These are phyloP conservation scores for Megaleporinus macrocephalus DNA, from an alignment of 2,113 vertebrate genomes.

Conservation along the genomic window DNA sequence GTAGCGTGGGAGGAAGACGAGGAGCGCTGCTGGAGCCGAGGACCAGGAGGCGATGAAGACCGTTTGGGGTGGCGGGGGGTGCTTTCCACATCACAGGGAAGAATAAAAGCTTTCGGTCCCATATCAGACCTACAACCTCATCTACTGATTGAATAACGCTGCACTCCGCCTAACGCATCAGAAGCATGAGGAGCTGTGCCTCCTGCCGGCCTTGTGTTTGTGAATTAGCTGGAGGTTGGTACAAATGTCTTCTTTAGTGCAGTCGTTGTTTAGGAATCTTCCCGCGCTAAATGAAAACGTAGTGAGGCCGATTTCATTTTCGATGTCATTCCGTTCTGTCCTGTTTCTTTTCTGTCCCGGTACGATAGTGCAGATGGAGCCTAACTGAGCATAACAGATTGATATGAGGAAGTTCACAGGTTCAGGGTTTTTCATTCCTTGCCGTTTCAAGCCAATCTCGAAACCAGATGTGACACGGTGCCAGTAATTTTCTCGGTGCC, in stretches of 20 bases:
- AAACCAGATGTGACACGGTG: conserved; percentile 53
- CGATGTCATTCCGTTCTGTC: conserved; percentile 40
- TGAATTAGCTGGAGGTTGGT: conserved; percentile 33
- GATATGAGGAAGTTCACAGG: conserved; percentile 56
- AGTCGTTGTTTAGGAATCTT: conserved; percentile 12
- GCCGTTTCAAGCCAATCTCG: conserved; percentile 48
- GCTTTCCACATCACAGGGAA: background rate
- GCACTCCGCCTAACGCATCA: conserved; percentile 1
- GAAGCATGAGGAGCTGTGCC: background rate
- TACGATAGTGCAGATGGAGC: conserved; percentile 48
- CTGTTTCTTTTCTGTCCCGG: conserved; percentile 45
- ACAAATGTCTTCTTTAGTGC: conserved; percentile 32
- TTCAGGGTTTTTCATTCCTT: conserved; percentile 54
- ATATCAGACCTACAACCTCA: conserved; percentile 37
- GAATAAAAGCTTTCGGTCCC: conserved; percentile 6
- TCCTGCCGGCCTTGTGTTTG: conserved; percentile 31
- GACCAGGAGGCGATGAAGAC: background rate
- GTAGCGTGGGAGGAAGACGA: conserved; percentile 24
- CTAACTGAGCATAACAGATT: conserved; percentile 53
- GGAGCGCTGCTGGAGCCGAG: background rate
- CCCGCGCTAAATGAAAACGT: conserved; percentile 48
- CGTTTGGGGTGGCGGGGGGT: background rate
- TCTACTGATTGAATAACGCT: conserved; percentile 24
- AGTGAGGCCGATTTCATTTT: conserved; percentile 47
- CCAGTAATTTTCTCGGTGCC: conserved; percentile 40